Base-by-base conservation (phyloP, 2,888 invertebrate genomes). In the Epistrophe eligans region DNA sequence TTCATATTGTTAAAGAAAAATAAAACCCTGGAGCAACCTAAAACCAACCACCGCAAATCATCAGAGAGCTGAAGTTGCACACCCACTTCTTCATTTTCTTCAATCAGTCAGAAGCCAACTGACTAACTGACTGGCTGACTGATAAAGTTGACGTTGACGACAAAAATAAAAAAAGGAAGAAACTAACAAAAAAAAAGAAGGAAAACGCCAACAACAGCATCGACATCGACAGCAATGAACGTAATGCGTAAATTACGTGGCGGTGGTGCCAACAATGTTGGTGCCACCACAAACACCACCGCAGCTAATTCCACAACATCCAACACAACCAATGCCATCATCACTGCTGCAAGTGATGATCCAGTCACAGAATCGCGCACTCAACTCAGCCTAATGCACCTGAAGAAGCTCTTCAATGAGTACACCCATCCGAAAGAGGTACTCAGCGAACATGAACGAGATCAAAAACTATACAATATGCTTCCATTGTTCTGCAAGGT, bases 401-500 rank as follows among this genome's bases (percentile, higher is more conserved):
- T 99, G 67, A 97, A 99, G 91, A 99, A 99, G 93, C 94, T 99
- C 50, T 99, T 99, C 93, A 96, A 97, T 71, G 99, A 99, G 93
- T 98, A 98, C 91, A 96, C 97, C 45, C 98, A 99, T 93, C 97
- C 98, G 50, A 94, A 96, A 48, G 96, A 97, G 90, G 95, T 96
- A 4, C 94, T 97, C 15, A 95, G 95, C 55, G 97, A 97, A 88
- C 94, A 95, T 76, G 98, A 98, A 92, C 95, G 96, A 91, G 98
- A 99, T 93, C 97, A 97, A 91, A 98, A 98, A 93, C 94, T 99
- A 15, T 99, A 99, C 93, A 98, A 98, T 93, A 98, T 99, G 98
- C 94, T 99, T 91, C 99, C 99, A 76, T 94, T 99, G 50, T 99
- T 99, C 94, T 99, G 98, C 94, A 99, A 99, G 95, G 98, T 98